phyloP scores from a whole-genome alignment of 2,113 vertebrate species.

The Silurus asotus region DNA sequence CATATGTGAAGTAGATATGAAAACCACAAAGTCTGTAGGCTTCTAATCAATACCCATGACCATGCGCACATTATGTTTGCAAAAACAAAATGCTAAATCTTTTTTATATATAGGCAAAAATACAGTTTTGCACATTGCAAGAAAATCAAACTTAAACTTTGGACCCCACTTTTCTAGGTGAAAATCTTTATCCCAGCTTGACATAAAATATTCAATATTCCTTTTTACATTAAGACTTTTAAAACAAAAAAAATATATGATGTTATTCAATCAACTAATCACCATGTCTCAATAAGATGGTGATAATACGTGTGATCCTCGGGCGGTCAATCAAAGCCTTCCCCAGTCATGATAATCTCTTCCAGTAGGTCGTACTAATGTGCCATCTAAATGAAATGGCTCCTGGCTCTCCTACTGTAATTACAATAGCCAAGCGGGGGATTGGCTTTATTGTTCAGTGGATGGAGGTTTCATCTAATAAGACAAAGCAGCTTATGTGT shows the following conservation, averaged over 20 bases:
- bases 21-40: constrained; percentile 21
- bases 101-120: not conserved
- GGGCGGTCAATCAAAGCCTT: constrained; percentile 53
- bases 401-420: constrained; percentile 66
- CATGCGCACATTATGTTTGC: not conserved
- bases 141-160: constrained; percentile 15
- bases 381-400: constrained; percentile 68
- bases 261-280: constrained; percentile 47
- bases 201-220: constrained; percentile 31
- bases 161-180: constrained; percentile 7
- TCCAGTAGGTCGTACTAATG: constrained; percentile 68
- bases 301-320: constrained; percentile 46
- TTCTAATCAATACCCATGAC: constrained; percentile 20
- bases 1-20: constrained; percentile 47
- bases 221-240: constrained; percentile 19
- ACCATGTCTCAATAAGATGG: constrained; percentile 47
- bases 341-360: constrained; percentile 66
- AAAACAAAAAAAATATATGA: constrained; percentile 28
- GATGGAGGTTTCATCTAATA: constrained; percentile 66
- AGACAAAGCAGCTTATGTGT: constrained; percentile 57
- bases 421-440: constrained; percentile 65
- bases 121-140: not conserved
- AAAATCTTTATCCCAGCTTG: constrained; percentile 16
- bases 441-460: constrained; percentile 67
- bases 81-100: not conserved